Evolutionary conservation across 2,113 vertebrate species (phyloP), one percentile per base, ranked within the genome.

Genomic region (Boleophthalmus pectinirostris): DNA sequence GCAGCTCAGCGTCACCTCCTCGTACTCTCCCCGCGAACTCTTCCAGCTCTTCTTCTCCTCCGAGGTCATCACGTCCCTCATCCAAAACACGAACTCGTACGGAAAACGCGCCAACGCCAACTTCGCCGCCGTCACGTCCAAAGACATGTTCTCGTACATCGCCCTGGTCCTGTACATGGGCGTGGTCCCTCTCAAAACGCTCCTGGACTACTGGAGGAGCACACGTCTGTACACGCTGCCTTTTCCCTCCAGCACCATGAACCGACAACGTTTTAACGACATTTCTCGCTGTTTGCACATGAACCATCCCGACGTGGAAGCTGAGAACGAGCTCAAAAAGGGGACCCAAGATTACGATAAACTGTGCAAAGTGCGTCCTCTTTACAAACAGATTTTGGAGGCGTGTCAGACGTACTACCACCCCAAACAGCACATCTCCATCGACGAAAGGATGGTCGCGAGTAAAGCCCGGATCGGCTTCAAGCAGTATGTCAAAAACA

Each of bases 381-480:
- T 92, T 1, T 88, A 90, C 23, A 72, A 56, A 13, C 85, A 89
- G 7, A 87, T 91, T 54, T 14, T 90, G 65, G 79, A 79, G 15
- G 87, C 83, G 18, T 90, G 89, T 71, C 67, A 78, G 53, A 80
- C 84, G 0, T 85, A 83, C 69, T 91, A 81, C 56, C 89, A 92
- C 4, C 90, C 90, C 1, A 8, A 82, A 68, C 85, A 85, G 73
- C 80, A 87, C 20, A 81, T 85, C 65, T 89, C 82, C 9, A 85
- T 91, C 16, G 87, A 90, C 29, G 90, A 92, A 49, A 69, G 88
- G 11, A 88, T 91, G 89, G 90, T 91, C 29, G 85, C 89, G 0
- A 85, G 68, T 0, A 91, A 86, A 77, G 86, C 84, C 0, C 69
- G 81, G 45, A 82, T 83, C 0, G 79, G 82, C 0, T 45, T 87